A percentile compares a stretch with the other conserved stretches of the same genome.
Evolutionary conservation across 2,888 invertebrate genomes (phyloP).

Genomic region (Campaea margaritaria): DNA sequence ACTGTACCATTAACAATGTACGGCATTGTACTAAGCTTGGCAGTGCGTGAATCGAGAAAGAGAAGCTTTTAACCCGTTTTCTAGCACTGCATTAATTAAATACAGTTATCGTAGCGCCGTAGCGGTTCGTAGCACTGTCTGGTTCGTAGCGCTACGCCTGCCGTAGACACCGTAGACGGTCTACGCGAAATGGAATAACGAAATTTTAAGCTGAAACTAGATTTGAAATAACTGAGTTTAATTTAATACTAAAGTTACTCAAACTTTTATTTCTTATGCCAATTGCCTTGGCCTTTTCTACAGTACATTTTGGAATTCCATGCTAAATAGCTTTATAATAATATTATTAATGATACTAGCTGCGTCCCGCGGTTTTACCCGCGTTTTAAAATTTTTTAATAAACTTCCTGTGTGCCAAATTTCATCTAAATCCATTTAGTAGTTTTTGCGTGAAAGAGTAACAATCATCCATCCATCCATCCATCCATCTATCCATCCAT

Average conservation of each 20-base stretch:
- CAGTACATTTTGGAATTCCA: too few relatives aligned
- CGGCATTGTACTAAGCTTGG: slow-evolving; percentile 3
- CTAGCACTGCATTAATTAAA: slow-evolving; percentile 31
- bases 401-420: too few relatives aligned
- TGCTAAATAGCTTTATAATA: too few relatives aligned
- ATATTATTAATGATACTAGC: too few relatives aligned
- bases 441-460: too few relatives aligned
- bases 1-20: slow-evolving; percentile 4
- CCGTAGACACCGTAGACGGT: slow-evolving; percentile 17
- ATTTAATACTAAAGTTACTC: slow-evolving; percentile 13
- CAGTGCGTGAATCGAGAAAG: slow-evolving; percentile 26
- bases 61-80: slow-evolving; percentile 24
- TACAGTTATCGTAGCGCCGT: slow-evolving; percentile 25
- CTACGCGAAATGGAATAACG: slow-evolving; percentile 21
- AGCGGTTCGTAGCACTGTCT: slow-evolving; percentile 16
- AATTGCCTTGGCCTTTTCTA: background rate
- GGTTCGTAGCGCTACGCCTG: slow-evolving; percentile 14
- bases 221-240: slow-evolving; percentile 10
- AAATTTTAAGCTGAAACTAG: slow-evolving; percentile 20
- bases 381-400: too few relatives aligned
- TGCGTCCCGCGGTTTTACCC: too few relatives aligned
- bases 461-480: too few relatives aligned
- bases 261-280: slow-evolving; percentile 2
- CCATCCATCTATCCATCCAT: too few relatives aligned
- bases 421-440: too few relatives aligned